A percentile compares a stretch with the other conserved stretches of the same genome.
Conservation (phyloP, 2,888 invertebrate genomes). For the Aspidiotus destructor region DNA sequence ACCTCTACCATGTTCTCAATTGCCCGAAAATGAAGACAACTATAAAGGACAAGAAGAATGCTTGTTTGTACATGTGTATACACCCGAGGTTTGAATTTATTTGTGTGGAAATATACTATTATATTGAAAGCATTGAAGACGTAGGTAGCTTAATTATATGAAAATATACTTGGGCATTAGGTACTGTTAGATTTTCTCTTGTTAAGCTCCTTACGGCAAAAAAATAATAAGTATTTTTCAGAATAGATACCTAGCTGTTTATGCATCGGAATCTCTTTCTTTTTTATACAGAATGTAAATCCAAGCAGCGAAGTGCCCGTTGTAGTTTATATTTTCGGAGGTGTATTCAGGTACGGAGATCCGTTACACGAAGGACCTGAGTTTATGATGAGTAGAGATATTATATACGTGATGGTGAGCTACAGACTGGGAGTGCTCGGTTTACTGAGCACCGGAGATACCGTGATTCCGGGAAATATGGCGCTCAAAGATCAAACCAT, state of each 20-base stretch:
- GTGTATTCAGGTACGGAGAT: conserved; percentile 42
- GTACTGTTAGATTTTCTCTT: no score
- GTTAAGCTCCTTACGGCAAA: no score
- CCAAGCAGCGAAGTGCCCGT: conserved; percentile 39
- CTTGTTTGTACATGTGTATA: no score
- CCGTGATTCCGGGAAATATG: conserved; percentile 26
- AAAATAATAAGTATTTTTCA: no score
- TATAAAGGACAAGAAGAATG: no score
- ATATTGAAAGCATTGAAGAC: no score
- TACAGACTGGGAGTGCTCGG: conserved; percentile 36
- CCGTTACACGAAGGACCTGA: conserved; percentile 33
- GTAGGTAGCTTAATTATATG: no score
- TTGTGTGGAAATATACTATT: no score
- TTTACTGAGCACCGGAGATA: conserved; percentile 31
- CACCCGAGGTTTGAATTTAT: no score
- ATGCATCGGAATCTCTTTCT: no score
- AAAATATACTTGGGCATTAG: no score
- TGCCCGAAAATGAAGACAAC: background rate
- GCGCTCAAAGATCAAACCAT: conserved; percentile 31
- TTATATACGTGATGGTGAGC: conserved; percentile 36
- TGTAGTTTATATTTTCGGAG: conserved; percentile 48
- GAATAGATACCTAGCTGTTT: no score
- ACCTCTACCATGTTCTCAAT: conserved; percentile 41
- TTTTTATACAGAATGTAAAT: background rate
- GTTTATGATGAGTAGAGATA: conserved; percentile 34